Conservation (phyloP, 2,888 invertebrate species). For the Nephrotoma appendiculata region DNA sequence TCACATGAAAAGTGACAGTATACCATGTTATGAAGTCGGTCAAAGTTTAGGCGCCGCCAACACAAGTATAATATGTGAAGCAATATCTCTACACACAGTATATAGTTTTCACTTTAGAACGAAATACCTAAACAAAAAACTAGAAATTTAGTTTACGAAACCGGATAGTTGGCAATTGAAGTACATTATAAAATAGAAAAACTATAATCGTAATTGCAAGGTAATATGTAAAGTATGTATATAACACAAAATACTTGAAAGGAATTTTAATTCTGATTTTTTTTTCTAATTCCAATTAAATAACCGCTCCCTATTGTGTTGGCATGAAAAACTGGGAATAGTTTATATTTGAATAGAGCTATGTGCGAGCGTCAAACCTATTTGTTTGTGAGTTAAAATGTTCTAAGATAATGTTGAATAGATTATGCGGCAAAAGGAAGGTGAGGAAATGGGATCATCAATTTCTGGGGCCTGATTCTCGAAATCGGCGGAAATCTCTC, state of each 20-base stretch:
- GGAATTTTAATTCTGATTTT: neutral
- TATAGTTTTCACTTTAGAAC: neutral
- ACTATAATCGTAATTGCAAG: neutral
- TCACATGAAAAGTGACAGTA: neutral
- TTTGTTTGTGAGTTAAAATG: neutral
- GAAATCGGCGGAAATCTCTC: too few relatives aligned
- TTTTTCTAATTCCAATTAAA: neutral
- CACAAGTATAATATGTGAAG: neutral
- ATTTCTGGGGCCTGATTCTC: too few relatives aligned
- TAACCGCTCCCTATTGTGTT: neutral
- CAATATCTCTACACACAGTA: neutral
- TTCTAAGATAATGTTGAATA: too few relatives aligned
- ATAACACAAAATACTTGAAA: neutral
- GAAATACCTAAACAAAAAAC: neutral
- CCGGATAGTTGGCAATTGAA: neutral
- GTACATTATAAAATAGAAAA: neutral
- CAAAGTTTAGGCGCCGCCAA: neutral
- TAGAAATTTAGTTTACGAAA: neutral
- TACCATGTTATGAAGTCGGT: neutral
- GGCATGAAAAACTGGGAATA: neutral
- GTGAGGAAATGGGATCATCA: too few relatives aligned
- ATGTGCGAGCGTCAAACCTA: neutral
- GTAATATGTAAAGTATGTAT: neutral
- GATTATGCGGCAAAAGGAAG: too few relatives aligned
- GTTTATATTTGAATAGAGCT: neutral